Percentiles rank a stretch among this genome's conserved stretches.
These are phyloP conservation scores for Zoanthus solanderi DNA, from an alignment of 92 coral and sea anemone species.

Conservation along the genomic window DNA sequence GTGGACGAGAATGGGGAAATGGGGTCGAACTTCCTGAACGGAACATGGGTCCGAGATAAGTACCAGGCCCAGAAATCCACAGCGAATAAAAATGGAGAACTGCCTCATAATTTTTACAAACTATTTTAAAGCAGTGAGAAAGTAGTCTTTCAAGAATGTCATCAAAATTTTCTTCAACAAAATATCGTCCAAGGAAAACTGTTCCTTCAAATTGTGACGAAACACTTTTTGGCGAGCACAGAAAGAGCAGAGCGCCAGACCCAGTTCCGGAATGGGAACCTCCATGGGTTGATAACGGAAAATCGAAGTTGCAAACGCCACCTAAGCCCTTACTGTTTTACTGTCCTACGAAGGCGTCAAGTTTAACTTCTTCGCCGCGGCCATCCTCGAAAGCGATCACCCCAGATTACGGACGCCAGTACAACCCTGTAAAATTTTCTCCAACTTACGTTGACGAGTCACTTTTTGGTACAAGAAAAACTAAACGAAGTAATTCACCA, in stretches of 20 bases:
- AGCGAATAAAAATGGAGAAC: background rate
- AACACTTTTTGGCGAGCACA: conserved; percentile 83
- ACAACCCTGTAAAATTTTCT: conserved; percentile 77
- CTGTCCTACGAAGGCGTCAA: conserved; percentile 67
- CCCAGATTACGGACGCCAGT: conserved; percentile 49
- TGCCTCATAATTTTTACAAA: background rate
- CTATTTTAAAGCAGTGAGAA: background rate
- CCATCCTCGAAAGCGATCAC: conserved; percentile 55
- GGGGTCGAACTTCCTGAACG: background rate
- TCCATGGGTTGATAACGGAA: conserved; percentile 84
- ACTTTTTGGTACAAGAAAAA: conserved; percentile 77
- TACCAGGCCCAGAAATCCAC: background rate
- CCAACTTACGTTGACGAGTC: conserved; percentile 81
- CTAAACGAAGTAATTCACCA: conserved; percentile 66
- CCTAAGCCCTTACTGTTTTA: conserved; percentile 87
- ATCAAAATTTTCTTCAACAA: background rate
- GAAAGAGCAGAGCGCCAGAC: conserved; percentile 72
- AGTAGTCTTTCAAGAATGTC: conserved; percentile 12
- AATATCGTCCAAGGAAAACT: conserved; percentile 60
- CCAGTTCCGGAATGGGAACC: conserved; percentile 81
- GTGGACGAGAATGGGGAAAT: too few species aligned
- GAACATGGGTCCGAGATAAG: too few species aligned
- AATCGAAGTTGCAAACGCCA: conserved; percentile 59
- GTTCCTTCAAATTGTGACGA: conserved; percentile 85
- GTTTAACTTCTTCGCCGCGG: conserved; percentile 48